Conservation (phyloP, 1,140 invertebrate genomes). For the Drosophila athabasca region DNA sequence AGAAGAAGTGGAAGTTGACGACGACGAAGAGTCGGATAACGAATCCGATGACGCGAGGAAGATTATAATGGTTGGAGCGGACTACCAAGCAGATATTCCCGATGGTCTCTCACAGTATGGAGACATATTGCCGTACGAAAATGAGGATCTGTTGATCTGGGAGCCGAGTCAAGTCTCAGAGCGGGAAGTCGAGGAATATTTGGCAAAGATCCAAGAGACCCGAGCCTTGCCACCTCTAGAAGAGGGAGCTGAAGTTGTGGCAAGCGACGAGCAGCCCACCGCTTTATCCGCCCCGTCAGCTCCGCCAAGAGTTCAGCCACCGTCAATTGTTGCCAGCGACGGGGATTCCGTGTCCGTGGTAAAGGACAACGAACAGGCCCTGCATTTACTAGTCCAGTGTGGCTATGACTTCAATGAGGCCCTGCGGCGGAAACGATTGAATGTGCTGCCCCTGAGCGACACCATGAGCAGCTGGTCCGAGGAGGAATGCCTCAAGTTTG, state of each 20-base stretch:
- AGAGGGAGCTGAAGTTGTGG: constrained; percentile 5
- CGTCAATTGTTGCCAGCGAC: constrained; percentile 13
- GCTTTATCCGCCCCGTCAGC: constrained; percentile 1
- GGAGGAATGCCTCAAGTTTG: constrained; percentile 98
- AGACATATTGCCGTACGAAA: constrained; percentile 96
- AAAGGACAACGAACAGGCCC: constrained; percentile 96
- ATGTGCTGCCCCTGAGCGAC: constrained; percentile 88
- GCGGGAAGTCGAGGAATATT: constrained; percentile 91
- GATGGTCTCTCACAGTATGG: constrained; percentile 96
- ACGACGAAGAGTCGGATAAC: constrained; percentile 91
- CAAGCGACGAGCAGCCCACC: neutral
- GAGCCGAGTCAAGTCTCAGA: constrained; percentile 91
- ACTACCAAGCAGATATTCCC: constrained; percentile 97
- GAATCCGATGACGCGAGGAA: constrained; percentile 85
- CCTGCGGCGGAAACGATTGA: constrained; percentile 91
- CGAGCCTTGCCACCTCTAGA: constrained; percentile 28
- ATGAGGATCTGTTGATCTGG: constrained; percentile 98
- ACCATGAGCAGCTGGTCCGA: constrained; percentile 97
- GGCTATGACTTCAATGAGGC: constrained; percentile 97
- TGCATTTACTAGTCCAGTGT: constrained; percentile 96
- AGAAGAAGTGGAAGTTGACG: constrained; percentile 89
- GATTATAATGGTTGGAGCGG: constrained; percentile 97
- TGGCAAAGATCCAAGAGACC: constrained; percentile 84
- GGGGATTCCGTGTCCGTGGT: constrained; percentile 83
- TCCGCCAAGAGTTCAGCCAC: neutral